Conservation (phyloP, 2,113 vertebrate species). For the Gambusia holbrooki region DNA sequence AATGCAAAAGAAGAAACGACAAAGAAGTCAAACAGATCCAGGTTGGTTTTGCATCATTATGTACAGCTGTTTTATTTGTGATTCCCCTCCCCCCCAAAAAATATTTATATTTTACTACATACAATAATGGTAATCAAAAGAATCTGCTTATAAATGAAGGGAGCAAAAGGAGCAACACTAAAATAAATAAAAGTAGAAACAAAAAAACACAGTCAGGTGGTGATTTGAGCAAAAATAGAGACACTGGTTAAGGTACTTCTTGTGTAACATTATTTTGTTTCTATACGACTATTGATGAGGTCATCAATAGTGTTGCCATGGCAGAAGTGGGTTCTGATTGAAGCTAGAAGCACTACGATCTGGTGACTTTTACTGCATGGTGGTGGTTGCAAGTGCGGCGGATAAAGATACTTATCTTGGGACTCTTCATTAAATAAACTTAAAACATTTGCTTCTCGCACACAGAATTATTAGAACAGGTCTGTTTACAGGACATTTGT, state of each 20-base stretch:
- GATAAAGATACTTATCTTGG: slow-evolving; percentile 67
- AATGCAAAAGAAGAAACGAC: too few relatives aligned
- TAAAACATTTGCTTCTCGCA: slow-evolving; percentile 11
- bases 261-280: slow-evolving; percentile 51
- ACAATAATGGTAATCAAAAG: slow-evolving; percentile 79
- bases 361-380: slow-evolving; percentile 61
- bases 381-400: slow-evolving; percentile 54
- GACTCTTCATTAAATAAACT: slow-evolving; percentile 52
- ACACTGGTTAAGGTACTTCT: slow-evolving; percentile 58
- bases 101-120: slow-evolving; percentile 76
- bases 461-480: not conserved
- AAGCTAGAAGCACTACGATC: slow-evolving; percentile 48
- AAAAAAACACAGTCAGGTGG: slow-evolving; percentile 47
- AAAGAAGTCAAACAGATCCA: not conserved
- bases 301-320: slow-evolving; percentile 58
- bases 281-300: slow-evolving; percentile 37
- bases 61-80: slow-evolving; percentile 83
- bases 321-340: slow-evolving; percentile 52
- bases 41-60: slow-evolving; percentile 72
- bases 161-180: slow-evolving; percentile 27
- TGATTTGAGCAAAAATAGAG: slow-evolving; percentile 63
- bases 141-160: slow-evolving; percentile 68
- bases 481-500: slow-evolving; percentile 38
- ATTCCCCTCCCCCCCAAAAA: slow-evolving; percentile 59
- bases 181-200: slow-evolving; percentile 27